These are phyloP conservation scores for Toxonevra muliebris DNA, from an alignment of 2,888 invertebrate species.

Conservation along the genomic window DNA sequence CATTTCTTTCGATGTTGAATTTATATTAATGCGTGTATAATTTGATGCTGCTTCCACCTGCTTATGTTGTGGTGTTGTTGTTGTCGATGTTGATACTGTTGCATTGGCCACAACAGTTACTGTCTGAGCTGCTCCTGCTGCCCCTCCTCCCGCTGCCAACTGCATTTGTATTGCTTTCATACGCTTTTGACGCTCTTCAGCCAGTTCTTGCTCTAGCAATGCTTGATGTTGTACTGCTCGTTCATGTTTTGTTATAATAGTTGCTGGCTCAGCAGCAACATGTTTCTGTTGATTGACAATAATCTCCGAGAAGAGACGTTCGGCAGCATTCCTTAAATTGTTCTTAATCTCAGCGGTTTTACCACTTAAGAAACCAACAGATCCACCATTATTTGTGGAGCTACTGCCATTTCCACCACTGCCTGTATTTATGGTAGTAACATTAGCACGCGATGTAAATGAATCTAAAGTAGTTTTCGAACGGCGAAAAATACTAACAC, in stretches of 20 bases:
- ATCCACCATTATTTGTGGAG: conserved; percentile 17
- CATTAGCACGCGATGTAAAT: conserved; percentile 44
- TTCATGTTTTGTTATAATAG: conserved; percentile 58
- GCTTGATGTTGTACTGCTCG: conserved; percentile 54
- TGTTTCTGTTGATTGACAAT: conserved; percentile 61
- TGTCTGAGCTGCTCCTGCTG: conserved; percentile 15
- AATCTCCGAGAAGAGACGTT: conserved; percentile 63
- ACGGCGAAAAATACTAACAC: conserved; percentile 50
- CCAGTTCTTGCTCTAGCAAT: conserved; percentile 49
- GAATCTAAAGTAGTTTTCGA: conserved; percentile 61
- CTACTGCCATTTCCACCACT: conserved; percentile 29
- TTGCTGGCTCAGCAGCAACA: conserved; percentile 42
- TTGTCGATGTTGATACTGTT: not conserved
- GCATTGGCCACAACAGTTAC: conserved; percentile 43
- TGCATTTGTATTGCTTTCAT: too few relatives aligned
- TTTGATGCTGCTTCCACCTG: conserved; percentile 36
- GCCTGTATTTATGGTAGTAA: conserved; percentile 39
- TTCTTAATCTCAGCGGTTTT: conserved; percentile 63
- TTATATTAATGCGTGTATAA: conserved; percentile 57
- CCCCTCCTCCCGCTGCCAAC: too few relatives aligned
- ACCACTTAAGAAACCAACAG: conserved; percentile 46
- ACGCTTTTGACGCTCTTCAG: conserved; percentile 26
- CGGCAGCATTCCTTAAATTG: conserved; percentile 63
- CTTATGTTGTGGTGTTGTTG: too few relatives aligned
- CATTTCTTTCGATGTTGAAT: conserved; percentile 22